These are phyloP conservation scores for Pheosia gnoma DNA, from an alignment of 2,888 invertebrate genomes.

Conservation along the genomic window DNA sequence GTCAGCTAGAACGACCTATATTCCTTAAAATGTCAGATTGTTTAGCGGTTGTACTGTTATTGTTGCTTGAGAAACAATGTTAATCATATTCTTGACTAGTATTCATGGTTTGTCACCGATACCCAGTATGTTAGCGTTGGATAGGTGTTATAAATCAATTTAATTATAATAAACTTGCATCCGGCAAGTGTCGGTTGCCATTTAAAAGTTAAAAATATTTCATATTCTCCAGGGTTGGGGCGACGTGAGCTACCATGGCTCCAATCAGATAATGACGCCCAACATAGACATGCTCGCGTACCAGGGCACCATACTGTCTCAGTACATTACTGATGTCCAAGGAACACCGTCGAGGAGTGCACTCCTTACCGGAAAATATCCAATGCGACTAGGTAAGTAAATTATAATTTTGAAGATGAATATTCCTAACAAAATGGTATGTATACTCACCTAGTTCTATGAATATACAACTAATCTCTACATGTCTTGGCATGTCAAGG, in stretches of 20 bases:
- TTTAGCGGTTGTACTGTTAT: too few species aligned
- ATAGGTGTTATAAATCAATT: too few species aligned
- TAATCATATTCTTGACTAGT: too few species aligned
- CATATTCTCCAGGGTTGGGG: slow-evolving; percentile 88
- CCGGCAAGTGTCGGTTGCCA: too few species aligned
- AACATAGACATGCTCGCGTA: slow-evolving; percentile 93
- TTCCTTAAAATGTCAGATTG: too few species aligned
- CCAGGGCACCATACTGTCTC: slow-evolving; percentile 91
- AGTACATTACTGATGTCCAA: slow-evolving; percentile 90
- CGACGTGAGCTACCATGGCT: slow-evolving; percentile 94
- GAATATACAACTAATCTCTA: background rate
- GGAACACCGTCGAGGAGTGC: slow-evolving; percentile 91
- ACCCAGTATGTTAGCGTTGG: too few species aligned
- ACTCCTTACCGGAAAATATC: slow-evolving; percentile 91
- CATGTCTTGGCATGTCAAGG: slow-evolving; percentile 21
- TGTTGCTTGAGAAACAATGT: too few species aligned
- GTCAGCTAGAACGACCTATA: too few species aligned
- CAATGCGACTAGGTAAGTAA: slow-evolving; percentile 87
- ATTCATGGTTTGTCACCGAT: too few species aligned
- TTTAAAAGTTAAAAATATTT: background rate
- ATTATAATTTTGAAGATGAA: background rate
- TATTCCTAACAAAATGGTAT: background rate
- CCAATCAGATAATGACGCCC: slow-evolving; percentile 92
- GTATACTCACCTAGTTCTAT: background rate
- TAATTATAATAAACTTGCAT: too few species aligned